These are phyloP conservation scores for Zygothrica quintamaculata DNA, from an alignment of 2,888 invertebrate species.

Conservation along the genomic window DNA sequence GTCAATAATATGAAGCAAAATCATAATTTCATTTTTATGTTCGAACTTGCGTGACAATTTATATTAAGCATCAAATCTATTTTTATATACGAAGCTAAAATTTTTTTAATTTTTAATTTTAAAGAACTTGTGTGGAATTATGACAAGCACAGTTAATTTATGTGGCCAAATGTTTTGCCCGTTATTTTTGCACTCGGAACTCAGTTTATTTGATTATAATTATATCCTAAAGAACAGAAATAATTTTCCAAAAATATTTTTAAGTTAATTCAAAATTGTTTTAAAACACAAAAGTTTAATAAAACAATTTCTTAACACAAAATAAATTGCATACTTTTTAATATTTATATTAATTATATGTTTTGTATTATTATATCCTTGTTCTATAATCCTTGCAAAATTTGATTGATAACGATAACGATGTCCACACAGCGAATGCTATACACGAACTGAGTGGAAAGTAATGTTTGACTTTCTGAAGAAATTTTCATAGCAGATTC, in stretches of 20 bases:
- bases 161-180: conserved; percentile 60
- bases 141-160: conserved; percentile 64
- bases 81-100: conserved; percentile 43
- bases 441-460: conserved; percentile 59
- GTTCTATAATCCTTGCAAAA: conserved; percentile 42
- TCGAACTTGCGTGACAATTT: conserved; percentile 57
- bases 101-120: too few species aligned
- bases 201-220: too few species aligned
- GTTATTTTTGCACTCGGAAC: conserved; percentile 62
- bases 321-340: background rate
- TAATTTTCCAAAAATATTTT: conserved; percentile 11
- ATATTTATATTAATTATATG: conserved; percentile 20
- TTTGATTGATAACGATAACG: conserved; percentile 8
- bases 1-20: conserved; percentile 48
- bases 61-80: conserved; percentile 62
- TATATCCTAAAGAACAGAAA: too few species aligned
- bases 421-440: conserved; percentile 58
- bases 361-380: conserved; percentile 42
- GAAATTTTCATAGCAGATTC: conserved; percentile 68
- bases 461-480: conserved; percentile 55
- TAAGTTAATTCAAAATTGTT: conserved; percentile 1
- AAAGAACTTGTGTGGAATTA: conserved; percentile 37
- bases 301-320: too few species aligned
- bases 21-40: conserved; percentile 73
- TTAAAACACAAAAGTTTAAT: too few species aligned